Percentiles rank a stretch among this genome's conserved stretches.
phyloP scores from a whole-genome alignment of 2,888 invertebrate species.

The Baronia brevicornis region DNA sequence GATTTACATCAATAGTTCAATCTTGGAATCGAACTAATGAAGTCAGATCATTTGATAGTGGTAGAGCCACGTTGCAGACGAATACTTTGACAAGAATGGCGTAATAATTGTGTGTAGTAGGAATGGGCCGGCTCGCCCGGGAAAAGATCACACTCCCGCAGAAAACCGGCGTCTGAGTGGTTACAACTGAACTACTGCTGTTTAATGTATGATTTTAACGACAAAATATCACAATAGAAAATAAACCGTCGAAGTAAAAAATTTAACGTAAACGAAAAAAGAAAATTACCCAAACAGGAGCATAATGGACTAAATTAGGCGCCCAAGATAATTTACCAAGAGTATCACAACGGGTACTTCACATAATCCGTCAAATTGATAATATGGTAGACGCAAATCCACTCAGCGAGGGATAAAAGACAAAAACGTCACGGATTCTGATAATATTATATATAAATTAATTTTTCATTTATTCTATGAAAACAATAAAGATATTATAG shows the following conservation, averaged over 20 bases:
- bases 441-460: conserved; percentile 3
- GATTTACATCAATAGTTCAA: too few species aligned
- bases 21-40: too few species aligned
- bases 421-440: background rate
- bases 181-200: background rate
- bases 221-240: background rate
- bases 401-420: conserved; percentile 10
- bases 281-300: background rate
- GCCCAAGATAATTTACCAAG: conserved; percentile 4
- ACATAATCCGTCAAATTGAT: conserved; percentile 13
- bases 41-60: too few species aligned
- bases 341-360: conserved; percentile 6
- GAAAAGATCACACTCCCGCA: too few species aligned
- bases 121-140: too few species aligned
- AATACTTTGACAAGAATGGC: too few species aligned
- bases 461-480: conserved; percentile 1
- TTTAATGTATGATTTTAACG: background rate
- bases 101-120: too few species aligned
- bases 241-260: background rate
- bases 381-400: conserved; percentile 15
- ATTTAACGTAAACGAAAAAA: background rate
- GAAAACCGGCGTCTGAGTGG: too few species aligned
- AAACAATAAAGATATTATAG: too few species aligned
- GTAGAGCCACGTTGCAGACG: too few species aligned
- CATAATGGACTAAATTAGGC: conserved; percentile 4